These are phyloP conservation scores for Uloborus diversus DNA, from an alignment of 1,140 invertebrate genomes.

Conservation along the genomic window DNA sequence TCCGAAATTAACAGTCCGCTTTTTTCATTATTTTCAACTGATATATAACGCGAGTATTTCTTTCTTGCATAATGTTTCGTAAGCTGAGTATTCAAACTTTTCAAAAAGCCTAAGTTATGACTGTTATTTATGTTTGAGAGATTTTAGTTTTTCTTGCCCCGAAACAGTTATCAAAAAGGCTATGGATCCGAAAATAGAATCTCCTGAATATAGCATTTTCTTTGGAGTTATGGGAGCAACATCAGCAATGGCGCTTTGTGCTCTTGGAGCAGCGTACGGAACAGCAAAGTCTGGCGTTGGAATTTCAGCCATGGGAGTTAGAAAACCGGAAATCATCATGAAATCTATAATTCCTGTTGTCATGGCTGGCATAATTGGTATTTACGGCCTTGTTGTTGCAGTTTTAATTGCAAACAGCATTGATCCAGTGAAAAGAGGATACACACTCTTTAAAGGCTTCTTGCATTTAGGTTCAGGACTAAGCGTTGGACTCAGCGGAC, in stretches of 20 bases:
- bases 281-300: constrained; percentile 99
- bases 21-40: no score
- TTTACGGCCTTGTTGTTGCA: constrained; percentile 98
- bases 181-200: constrained; percentile 58
- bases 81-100: no score
- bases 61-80: no score
- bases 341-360: constrained; percentile 99
- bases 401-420: constrained; percentile 93
- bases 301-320: constrained; percentile 99
- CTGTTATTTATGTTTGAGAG: no score
- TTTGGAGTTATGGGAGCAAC: constrained; percentile 99
- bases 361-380: constrained; percentile 99
- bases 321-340: constrained; percentile 99
- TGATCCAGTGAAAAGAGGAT: constrained; percentile 67
- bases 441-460: constrained; percentile 92
- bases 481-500: constrained; percentile 95
- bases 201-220: constrained; percentile 90
- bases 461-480: constrained; percentile 96
- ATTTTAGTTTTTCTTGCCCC: no score
- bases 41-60: no score
- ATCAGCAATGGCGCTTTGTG: constrained; percentile 91
- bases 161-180: no score
- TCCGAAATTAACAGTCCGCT: no score
- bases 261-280: constrained; percentile 98
- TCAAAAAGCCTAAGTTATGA: no score